Base-by-base conservation (phyloP, 2,888 invertebrate genomes). In the Beris morrisii region DNA sequence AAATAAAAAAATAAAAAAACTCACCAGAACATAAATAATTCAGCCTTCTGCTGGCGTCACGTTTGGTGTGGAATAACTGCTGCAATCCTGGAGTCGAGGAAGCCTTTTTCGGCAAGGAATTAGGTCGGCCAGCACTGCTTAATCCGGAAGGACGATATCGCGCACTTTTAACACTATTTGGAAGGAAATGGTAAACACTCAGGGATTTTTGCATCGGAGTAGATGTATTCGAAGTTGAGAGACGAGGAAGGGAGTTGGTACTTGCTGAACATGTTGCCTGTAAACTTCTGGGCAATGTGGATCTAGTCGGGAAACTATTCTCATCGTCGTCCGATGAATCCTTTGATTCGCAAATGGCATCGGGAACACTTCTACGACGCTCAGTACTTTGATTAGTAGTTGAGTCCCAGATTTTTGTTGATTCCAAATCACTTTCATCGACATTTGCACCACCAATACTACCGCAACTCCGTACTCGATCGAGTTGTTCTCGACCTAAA, bases 91-190 rank as follows among this genome's bases (percentile, higher is more conserved):
- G 89, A 0, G 90, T 89, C 15, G 89, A 90, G 7, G 88, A 87
- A 0, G 91, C 88, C 43, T 92, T 83, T 72, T 91, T 91, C 0
- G 90, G 88, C 66, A 82, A 81, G n/a, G 76, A 74, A 53, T 79
- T 77, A 4, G 80, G 82, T 52, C 90, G 85, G 4, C 22, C n/a
- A n/a, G 9, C 13, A 52, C 52, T 38, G 30, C 66, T 85, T 81
- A 90, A 90, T 2, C 91, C 93, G 0, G 93, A 93, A 1, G 94
- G 92, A 4, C 94, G 84, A 78, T 94, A 94, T 46, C 94, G 84
- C 50, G 93, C 93, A 61, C 93, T 93, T 77, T 93, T 93, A 54
- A 92, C 93, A 70, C 89, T 85, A 66, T 83, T 83, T 72, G 84
- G 84, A 72, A 82, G 75, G 74, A 86, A 85, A 72, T 85, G 85